phyloP scores from a whole-genome alignment of 2,113 vertebrate genomes.

The Cardinalis cardinalis region DNA sequence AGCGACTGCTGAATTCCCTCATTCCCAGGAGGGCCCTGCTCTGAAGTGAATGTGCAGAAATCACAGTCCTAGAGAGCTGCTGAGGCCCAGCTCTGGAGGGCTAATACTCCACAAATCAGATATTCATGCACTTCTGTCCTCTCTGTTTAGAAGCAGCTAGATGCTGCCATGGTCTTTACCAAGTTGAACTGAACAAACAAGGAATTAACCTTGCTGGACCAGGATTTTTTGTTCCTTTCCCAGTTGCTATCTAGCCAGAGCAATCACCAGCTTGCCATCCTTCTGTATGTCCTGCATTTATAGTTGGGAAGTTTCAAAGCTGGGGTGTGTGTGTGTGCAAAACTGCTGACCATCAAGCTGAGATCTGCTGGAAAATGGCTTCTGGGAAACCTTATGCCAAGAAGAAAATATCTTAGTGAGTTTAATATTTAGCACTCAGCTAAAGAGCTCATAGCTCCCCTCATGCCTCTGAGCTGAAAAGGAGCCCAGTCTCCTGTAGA shows the following conservation, averaged over 20 bases:
- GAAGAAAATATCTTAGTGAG: not conserved
- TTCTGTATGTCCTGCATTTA: not conserved
- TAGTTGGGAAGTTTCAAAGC: not conserved
- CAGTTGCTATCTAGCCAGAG: not conserved
- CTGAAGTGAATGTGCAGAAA: not conserved
- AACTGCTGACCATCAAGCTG: not conserved
- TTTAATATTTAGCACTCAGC: not conserved
- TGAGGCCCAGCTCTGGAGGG: not conserved
- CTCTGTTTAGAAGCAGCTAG: not conserved
- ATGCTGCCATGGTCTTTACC: not conserved
- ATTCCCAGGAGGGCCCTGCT: not conserved
- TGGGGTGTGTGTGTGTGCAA: not conserved
- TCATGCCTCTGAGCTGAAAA: not conserved
- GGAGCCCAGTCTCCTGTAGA: not conserved
- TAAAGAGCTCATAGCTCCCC: not conserved
- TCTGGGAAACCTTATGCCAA: not conserved
- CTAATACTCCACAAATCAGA: not conserved
- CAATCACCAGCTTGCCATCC: not conserved
- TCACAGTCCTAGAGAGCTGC: not conserved
- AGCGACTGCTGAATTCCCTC: rapidly evolving
- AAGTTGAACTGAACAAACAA: not conserved
- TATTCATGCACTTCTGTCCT: not conserved
- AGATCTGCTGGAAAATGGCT: not conserved
- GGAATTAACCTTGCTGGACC: not conserved
- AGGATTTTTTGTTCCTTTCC: not conserved